Conservation (phyloP, 2,113 vertebrate genomes). For the Embiotoca jacksoni region DNA sequence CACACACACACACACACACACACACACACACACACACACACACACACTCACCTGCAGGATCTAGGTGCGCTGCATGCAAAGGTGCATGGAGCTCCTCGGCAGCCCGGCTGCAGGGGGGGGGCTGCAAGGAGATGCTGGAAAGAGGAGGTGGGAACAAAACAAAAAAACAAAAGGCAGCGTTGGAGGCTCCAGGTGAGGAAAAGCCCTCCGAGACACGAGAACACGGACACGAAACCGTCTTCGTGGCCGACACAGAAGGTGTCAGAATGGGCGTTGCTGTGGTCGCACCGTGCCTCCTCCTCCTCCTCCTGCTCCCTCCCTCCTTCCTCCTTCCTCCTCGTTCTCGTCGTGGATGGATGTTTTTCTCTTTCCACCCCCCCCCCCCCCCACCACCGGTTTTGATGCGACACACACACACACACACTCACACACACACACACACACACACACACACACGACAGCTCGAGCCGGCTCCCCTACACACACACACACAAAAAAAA, state of each 20-base stretch:
- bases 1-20: background rate
- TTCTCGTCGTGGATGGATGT: constrained; percentile 66
- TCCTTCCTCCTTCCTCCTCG: constrained; percentile 52
- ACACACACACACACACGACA: background rate
- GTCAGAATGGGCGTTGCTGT: constrained; percentile 70
- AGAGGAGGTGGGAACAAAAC: background rate
- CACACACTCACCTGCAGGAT: constrained; percentile 63
- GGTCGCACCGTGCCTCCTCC: constrained; percentile 50
- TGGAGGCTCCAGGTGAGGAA: constrained; percentile 6
- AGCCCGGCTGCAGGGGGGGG: constrained; percentile 9
- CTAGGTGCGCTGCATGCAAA: constrained; percentile 19
- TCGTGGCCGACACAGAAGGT: constrained; percentile 14
- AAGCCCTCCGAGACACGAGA: background rate
- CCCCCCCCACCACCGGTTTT: constrained; percentile 44
- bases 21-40: too few relatives aligned
- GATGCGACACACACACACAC: constrained; percentile 55
- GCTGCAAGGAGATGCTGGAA: constrained; percentile 47
- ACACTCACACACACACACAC: too few relatives aligned
- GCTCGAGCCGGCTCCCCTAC: constrained; percentile 41
- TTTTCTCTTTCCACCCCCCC: constrained; percentile 52
- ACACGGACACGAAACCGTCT: background rate
- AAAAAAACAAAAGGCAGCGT: constrained; percentile 23
- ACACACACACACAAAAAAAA: too few relatives aligned
- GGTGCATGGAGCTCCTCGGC: constrained; percentile 36
- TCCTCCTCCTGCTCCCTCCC: constrained; percentile 34